phyloP scores from a whole-genome alignment of 1,140 invertebrate species.

The Saxidomus purpurata region DNA sequence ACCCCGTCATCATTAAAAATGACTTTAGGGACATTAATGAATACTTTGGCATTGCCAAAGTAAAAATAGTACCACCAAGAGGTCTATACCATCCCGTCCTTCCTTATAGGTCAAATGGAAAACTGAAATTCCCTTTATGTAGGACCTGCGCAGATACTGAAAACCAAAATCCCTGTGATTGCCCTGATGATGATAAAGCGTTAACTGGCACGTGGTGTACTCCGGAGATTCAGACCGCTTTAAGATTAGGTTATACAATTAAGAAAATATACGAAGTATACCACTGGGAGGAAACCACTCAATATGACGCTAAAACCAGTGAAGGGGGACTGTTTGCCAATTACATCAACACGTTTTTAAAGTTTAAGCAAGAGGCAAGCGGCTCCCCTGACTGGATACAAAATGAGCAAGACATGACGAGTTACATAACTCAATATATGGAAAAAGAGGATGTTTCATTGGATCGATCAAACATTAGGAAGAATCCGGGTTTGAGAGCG shows the following conservation, averaged over 20 bases:
- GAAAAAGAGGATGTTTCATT: background rate
- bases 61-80: constrained; percentile 34
- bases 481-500: constrained; percentile 81
- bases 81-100: constrained; percentile 40
- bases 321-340: background rate
- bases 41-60: too few relatives aligned
- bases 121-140: too few relatives aligned
- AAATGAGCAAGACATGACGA: background rate
- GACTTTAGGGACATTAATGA: background rate
- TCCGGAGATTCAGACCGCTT: too few relatives aligned
- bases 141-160: too few relatives aligned
- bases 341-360: too few relatives aligned
- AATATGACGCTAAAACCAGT: background rate
- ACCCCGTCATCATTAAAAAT: constrained; percentile 20
- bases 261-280: too few relatives aligned
- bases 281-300: too few relatives aligned
- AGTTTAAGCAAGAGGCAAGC: background rate
- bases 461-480: constrained; percentile 8
- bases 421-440: background rate
- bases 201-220: constrained; percentile 32
- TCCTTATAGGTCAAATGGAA: constrained; percentile 33
- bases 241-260: background rate
- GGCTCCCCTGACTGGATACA: background rate
- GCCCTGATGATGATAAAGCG: constrained; percentile 7
- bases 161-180: background rate